Base-by-base conservation (phyloP, 2,113 vertebrate species). In the Charina bottae region DNA sequence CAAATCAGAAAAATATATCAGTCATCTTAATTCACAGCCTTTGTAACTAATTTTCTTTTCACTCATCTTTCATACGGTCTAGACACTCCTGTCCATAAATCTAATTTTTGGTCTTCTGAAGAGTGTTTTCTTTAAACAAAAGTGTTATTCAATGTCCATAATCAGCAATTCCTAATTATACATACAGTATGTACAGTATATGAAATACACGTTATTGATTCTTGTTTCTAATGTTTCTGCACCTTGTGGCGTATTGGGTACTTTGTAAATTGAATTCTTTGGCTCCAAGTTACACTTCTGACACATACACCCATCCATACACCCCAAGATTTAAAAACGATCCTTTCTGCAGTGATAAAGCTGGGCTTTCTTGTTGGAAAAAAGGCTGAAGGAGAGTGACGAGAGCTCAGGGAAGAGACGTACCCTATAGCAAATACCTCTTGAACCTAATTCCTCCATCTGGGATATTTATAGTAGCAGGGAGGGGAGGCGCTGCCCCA, bases 31-130 rank as follows among this genome's bases (percentile, higher is more conserved):
- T 90, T 90, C 55, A 60, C 56, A 59, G 37, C 21, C 37, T 84
- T n/a, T 60, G 64, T 42, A 90, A 84, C 56, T 84, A 83, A 83
- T 53, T 85, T 84, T 85, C 37, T 24, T 85, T 60, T 84, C 72
- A 21, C 26, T 84, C 33, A 46, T 24, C 17, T 60, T 84, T 59
- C 55, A 49, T 55, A 26, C 89, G n/a, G 37, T 17, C 42, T 46
- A 49, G 46, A 84, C 23, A 53, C 42, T 49, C 6, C 37, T 90
- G 42, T 68, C 37, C 28, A 89, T 55, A 37, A 17, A 24, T 78
- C 33, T 26, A 64, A 2, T 64, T n/a, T 89, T 53, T 56, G 11
- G 3, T 62, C 15, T 64, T 60, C 24, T 49, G 58, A 28, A 19
- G 6, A 26, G 58, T 46, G 17, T 87, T 64, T 24, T 6, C 11